These are phyloP conservation scores for Xanthorhoe spadicearia DNA, from an alignment of 2,888 invertebrate species.

Conservation along the genomic window DNA sequence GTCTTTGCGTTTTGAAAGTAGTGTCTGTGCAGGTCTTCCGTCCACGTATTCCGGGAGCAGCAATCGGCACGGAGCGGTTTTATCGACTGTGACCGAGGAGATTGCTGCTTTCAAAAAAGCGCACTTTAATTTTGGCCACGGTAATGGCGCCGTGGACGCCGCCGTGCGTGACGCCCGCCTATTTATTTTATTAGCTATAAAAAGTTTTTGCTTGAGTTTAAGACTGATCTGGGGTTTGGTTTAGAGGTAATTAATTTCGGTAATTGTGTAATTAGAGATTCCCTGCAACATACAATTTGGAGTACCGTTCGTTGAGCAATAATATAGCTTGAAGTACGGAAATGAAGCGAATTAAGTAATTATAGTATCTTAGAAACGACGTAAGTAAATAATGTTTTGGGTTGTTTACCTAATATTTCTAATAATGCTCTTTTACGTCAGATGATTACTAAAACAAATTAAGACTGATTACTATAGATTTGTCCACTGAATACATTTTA, in stretches of 20 bases:
- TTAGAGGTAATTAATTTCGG: slow-evolving; percentile 38
- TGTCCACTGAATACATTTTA: no score
- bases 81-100: slow-evolving; percentile 80
- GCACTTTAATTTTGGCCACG: slow-evolving; percentile 78
- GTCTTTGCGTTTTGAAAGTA: slow-evolving; percentile 22
- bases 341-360: not conserved
- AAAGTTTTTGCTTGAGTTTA: slow-evolving; percentile 59
- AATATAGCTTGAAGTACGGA: not conserved
- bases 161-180: slow-evolving; percentile 76
- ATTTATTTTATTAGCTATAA: slow-evolving; percentile 81
- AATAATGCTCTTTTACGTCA: not conserved
- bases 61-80: slow-evolving; percentile 80
- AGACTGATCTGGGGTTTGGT: slow-evolving; percentile 36
- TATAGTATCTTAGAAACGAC: not conserved
- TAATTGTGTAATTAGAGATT: slow-evolving; percentile 26
- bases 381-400: not conserved
- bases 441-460: not conserved
- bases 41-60: slow-evolving; percentile 58
- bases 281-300: not conserved
- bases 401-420: not conserved
- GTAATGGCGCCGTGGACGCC: slow-evolving; percentile 57
- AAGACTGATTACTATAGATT: no score
- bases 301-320: not conserved
- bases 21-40: slow-evolving; percentile 19
- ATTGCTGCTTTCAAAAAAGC: slow-evolving; percentile 79